These are phyloP conservation scores for Hedya salicella DNA, from an alignment of 2,888 invertebrate species.

Conservation along the genomic window DNA sequence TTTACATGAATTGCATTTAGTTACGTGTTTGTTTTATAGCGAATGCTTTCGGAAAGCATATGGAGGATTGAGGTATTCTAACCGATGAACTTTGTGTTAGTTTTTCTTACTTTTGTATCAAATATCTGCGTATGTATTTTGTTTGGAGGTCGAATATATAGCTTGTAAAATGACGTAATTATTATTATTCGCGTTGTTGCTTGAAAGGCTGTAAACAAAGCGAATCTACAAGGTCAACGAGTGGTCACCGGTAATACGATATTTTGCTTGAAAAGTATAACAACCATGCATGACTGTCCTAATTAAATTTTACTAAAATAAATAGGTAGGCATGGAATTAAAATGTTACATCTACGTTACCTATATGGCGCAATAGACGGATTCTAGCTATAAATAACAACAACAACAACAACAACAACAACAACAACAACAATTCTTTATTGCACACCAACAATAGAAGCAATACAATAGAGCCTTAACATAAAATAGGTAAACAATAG, in stretches of 20 bases:
- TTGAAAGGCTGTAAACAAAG: conserved; percentile 62
- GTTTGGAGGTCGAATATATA: background rate
- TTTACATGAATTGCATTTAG: conserved; percentile 47
- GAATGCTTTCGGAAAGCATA: conserved; percentile 7
- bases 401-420: too few relatives aligned
- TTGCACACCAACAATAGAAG: too few relatives aligned
- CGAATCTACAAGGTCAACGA: conserved; percentile 59
- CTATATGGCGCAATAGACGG: background rate
- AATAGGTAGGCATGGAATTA: background rate
- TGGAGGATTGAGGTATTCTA: background rate
- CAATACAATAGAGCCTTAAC: too few relatives aligned
- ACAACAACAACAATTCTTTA: too few relatives aligned
- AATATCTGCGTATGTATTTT: background rate
- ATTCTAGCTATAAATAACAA: background rate
- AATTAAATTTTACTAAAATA: background rate
- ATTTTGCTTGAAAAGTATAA: conserved; percentile 25
- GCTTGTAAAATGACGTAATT: conserved; percentile 35
- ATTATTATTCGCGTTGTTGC: conserved; percentile 24
- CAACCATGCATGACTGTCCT: background rate
- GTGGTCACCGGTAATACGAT: conserved; percentile 27
- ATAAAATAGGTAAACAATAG: too few relatives aligned
- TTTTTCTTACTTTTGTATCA: background rate
- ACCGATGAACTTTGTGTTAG: background rate
- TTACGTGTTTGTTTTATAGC: conserved; percentile 22
- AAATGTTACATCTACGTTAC: background rate